Conservation (phyloP, 2,888 invertebrate genomes). For the Ceraclea dissimilis region DNA sequence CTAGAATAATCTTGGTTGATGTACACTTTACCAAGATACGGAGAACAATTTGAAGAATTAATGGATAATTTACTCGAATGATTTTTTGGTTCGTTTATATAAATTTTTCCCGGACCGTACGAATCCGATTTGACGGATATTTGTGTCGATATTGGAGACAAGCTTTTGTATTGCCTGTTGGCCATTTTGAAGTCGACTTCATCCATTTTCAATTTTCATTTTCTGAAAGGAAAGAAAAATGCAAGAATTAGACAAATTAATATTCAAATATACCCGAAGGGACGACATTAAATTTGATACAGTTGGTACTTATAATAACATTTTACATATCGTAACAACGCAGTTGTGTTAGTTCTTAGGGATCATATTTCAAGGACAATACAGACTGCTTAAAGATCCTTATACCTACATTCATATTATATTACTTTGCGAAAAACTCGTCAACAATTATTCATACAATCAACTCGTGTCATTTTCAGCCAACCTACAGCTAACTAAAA, state of each 20-base stretch:
- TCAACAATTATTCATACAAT: too few species aligned
- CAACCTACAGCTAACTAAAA: too few species aligned
- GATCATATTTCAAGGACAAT: too few species aligned
- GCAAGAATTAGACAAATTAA: neutral
- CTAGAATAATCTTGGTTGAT: slow-evolving; percentile 12
- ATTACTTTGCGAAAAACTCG: too few species aligned
- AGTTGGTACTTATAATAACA: too few species aligned
- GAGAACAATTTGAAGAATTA: slow-evolving; percentile 7
- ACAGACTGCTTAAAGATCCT: too few species aligned
- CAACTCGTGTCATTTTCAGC: too few species aligned
- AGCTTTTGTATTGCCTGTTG: slow-evolving; percentile 4
- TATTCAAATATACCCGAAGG: too few species aligned
- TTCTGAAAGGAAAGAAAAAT: neutral
- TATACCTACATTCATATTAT: too few species aligned
- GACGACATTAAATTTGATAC: too few species aligned
- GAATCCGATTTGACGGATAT: slow-evolving; percentile 14
- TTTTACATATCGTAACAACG: too few species aligned
- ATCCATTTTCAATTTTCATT: slow-evolving; percentile 18
- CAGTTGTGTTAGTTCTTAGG: too few species aligned
- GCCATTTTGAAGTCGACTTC: slow-evolving; percentile 8
- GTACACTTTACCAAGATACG: slow-evolving; percentile 15
- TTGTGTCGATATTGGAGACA: slow-evolving; percentile 11
- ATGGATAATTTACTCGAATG: slow-evolving; percentile 7
- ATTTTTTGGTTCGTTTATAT: slow-evolving; percentile 2
- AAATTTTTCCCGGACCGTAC: slow-evolving; percentile 13